Evolutionary conservation across 37 sponge, comb jelly and placozoan species (phyloP), one percentile per base, ranked within the genome.

Genomic region (Beroe forskalii): DNA sequence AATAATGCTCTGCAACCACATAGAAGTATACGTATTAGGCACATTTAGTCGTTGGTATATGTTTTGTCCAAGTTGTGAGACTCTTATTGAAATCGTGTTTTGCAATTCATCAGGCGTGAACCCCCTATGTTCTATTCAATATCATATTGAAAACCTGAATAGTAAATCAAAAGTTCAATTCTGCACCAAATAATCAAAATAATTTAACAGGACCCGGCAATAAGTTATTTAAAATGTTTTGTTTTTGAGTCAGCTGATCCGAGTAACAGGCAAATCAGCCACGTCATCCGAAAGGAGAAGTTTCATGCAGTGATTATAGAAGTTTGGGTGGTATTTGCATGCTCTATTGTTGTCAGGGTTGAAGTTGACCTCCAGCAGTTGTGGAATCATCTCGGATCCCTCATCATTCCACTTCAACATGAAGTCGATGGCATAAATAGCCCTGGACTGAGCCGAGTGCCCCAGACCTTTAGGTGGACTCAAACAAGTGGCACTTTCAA

Each of bases 371-470:
- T 97, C 95, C 66, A 95, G 89, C 14, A 97, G 25, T 61, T 92
- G 86, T 22, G 95, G 97, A 41, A 92, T 64, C 72, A 96, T 94
- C 24, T 83, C 0, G 1, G 12, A 67, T 31, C 39, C 90, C 4
- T 67, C 90, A 27, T 55, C 63, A 33, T 35, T 36, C 95, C 95
- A 95, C 62, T 97, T 95, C 92, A 97, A 63, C 95, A 97, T 95
- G 60, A 95, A 44, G 60, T 97, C 97, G 48, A 90, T 72, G 23
- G 94, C 97, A 83, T 97, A 97, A 12, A 95, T 89, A 60, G 95
- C 97, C 27, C 95, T 64, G 27, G 95, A 93, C 39, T 90, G 86
- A 37, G 86, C 55, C 3, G 86, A 80, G 28, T 67, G 37, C 9
- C 72, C 33, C 35, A 92, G 14, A 3, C 76, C 76, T n/a, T 42